Conservation (phyloP, 2,888 invertebrate genomes). For the Neocrepidodera transversa region DNA sequence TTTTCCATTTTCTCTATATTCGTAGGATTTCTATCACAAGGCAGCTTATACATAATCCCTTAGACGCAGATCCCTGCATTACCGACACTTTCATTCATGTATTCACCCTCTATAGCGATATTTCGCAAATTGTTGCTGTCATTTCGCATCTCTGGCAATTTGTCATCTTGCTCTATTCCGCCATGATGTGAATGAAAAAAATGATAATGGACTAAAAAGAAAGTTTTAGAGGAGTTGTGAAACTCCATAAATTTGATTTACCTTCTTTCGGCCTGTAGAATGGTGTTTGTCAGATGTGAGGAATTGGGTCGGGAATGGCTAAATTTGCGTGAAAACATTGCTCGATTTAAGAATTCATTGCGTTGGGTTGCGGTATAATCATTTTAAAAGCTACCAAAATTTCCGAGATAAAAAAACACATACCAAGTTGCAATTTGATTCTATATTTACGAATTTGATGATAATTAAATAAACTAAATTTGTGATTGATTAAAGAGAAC, state of each 20-base stretch:
- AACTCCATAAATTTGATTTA: slow-evolving; percentile 37
- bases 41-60: slow-evolving; percentile 52
- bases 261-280: slow-evolving; percentile 16
- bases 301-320: slow-evolving; percentile 14
- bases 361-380: too few relatives aligned
- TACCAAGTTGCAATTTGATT: too few relatives aligned
- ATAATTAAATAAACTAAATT: too few relatives aligned
- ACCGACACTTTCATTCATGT: slow-evolving; percentile 57
- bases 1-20: slow-evolving; percentile 16
- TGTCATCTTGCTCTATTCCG: slow-evolving; percentile 50
- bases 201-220: slow-evolving; percentile 36
- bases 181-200: slow-evolving; percentile 32
- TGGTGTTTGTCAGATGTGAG: slow-evolving; percentile 21
- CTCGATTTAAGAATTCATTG: too few relatives aligned
- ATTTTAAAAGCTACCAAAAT: too few relatives aligned
- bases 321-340: slow-evolving; percentile 10
- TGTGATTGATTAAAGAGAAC: too few relatives aligned
- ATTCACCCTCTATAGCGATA: slow-evolving; percentile 55
- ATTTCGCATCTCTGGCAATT: slow-evolving; percentile 53
- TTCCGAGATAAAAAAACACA: too few relatives aligned
- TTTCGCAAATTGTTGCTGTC: slow-evolving; percentile 57
- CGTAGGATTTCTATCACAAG: slow-evolving; percentile 45
- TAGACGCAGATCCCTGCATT: slow-evolving; percentile 51
- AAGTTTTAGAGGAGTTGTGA: slow-evolving; percentile 32
- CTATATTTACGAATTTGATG: too few relatives aligned